These are phyloP conservation scores for Xenopus borealis DNA, from an alignment of 2,113 vertebrate species.

Conservation along the genomic window DNA sequence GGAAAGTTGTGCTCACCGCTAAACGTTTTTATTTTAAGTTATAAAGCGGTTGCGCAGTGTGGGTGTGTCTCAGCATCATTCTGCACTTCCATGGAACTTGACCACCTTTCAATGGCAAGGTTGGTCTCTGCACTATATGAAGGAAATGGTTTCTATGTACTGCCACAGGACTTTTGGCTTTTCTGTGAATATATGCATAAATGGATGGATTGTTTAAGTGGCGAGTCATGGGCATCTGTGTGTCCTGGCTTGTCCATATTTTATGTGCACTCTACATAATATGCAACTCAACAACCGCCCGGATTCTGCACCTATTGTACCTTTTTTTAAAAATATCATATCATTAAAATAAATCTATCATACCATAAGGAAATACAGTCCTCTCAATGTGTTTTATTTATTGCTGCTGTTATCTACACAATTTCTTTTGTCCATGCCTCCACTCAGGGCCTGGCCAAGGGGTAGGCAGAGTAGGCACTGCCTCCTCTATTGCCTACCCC, in stretches of 20 bases:
- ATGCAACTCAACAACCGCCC: conserved; percentile 44
- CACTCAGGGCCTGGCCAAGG: too few relatives aligned
- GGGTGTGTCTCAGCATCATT: too few relatives aligned
- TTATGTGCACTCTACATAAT: conserved; percentile 26
- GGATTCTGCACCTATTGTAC: conserved; percentile 49
- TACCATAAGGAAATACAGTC: conserved; percentile 9
- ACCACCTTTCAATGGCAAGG: not conserved
- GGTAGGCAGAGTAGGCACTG: too few relatives aligned
- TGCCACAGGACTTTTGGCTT: conserved; percentile 26
- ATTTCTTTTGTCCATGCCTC: too few relatives aligned
- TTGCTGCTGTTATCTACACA: too few relatives aligned
- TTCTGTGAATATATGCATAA: conserved; percentile 10
- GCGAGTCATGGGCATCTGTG: conserved; percentile 21
- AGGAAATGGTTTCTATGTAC: not conserved
- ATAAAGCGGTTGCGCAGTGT: too few relatives aligned
- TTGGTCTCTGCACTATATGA: conserved; percentile 44
- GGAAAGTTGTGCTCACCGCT: too few relatives aligned
- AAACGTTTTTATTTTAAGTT: too few relatives aligned
- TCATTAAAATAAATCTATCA: conserved; percentile 51
- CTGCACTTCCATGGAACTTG: not conserved
- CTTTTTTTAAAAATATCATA: conserved; percentile 45
- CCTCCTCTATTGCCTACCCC: too few relatives aligned
- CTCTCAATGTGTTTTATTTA: not conserved
- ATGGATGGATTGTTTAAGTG: conserved; percentile 20
- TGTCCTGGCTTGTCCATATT: conserved; percentile 29